These are phyloP conservation scores for Chelonus formosanus DNA, from an alignment of 2,888 invertebrate species.

Conservation along the genomic window DNA sequence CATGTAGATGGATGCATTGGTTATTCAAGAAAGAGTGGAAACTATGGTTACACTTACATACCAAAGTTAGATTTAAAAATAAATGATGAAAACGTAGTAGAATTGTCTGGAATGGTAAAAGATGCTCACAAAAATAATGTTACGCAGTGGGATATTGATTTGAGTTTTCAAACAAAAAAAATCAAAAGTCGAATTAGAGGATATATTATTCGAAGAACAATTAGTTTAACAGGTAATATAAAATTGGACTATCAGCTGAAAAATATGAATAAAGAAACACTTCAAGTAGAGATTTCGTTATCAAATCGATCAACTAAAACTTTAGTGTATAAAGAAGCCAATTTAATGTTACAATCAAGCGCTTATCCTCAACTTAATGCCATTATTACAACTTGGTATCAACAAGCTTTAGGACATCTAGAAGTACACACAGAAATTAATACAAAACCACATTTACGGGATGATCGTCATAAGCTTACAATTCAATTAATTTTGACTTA, in stretches of 20 bases:
- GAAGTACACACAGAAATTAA: conserved; percentile 78
- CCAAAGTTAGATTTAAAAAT: conserved; percentile 78
- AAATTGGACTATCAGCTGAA: conserved; percentile 75
- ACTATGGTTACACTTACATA: conserved; percentile 75
- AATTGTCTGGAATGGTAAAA: conserved; percentile 72
- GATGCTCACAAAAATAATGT: conserved; percentile 75
- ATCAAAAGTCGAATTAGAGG: conserved; percentile 78
- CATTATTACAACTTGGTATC: conserved; percentile 58
- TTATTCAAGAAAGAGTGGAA: conserved; percentile 69
- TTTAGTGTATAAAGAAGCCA: conserved; percentile 71
- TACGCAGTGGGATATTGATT: conserved; percentile 78
- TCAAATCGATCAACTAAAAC: conserved; percentile 71
- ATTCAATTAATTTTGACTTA: conserved; percentile 71
- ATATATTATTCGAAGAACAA: conserved; percentile 71
- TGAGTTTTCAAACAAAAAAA: conserved; percentile 81
- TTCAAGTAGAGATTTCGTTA: conserved; percentile 65
- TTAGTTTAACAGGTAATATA: conserved; percentile 69
- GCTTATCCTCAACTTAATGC: conserved; percentile 74
- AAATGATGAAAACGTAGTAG: conserved; percentile 77
- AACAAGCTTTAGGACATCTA: conserved; percentile 77
- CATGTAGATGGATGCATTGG: conserved; percentile 75
- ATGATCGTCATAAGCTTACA: conserved; percentile 71
- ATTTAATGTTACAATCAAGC: conserved; percentile 75
- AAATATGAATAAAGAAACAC: conserved; percentile 59
- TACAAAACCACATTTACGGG: conserved; percentile 70